Conservation (phyloP, 2,113 vertebrate species). For the Macaca mulatta region DNA sequence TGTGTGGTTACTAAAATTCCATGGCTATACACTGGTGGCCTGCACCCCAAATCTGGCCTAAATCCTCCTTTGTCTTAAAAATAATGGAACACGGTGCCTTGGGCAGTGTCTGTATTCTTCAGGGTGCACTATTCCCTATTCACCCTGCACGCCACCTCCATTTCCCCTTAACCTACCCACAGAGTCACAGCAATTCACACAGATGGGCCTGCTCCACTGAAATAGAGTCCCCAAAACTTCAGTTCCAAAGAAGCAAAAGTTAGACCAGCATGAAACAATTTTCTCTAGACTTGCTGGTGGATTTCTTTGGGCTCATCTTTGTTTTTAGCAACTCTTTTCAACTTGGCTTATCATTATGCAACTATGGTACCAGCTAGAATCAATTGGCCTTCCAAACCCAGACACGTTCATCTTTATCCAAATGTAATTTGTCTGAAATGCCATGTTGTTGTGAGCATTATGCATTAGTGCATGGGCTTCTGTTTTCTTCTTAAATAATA, state of each 20-base stretch:
- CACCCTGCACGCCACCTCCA: not conserved
- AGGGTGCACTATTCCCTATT: not conserved
- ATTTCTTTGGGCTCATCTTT: not conserved
- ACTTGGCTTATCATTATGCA: constrained; percentile 65
- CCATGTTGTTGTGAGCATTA: constrained; percentile 57
- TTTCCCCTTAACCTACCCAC: not conserved
- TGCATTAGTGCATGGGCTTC: constrained; percentile 51
- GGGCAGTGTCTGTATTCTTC: not conserved
- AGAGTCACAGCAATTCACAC: not conserved
- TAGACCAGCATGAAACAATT: not conserved
- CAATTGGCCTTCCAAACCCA: constrained; percentile 66
- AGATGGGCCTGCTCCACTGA: not conserved
- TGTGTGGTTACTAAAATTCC: not conserved
- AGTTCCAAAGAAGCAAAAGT: constrained; percentile 7
- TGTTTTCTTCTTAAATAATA: constrained; percentile 79
- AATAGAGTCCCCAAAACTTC: not conserved
- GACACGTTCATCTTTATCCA: constrained; percentile 69
- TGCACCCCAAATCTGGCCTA: not conserved
- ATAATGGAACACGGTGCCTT: not conserved
- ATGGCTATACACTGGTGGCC: not conserved
- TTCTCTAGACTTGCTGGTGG: not conserved
- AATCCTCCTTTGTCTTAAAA: not conserved
- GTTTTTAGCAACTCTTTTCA: constrained; percentile 54
- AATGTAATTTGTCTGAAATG: constrained; percentile 74
- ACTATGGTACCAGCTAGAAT: constrained; percentile 51